These are phyloP conservation scores for Achroia grisella DNA, from an alignment of 1,140 invertebrate genomes.

Conservation along the genomic window DNA sequence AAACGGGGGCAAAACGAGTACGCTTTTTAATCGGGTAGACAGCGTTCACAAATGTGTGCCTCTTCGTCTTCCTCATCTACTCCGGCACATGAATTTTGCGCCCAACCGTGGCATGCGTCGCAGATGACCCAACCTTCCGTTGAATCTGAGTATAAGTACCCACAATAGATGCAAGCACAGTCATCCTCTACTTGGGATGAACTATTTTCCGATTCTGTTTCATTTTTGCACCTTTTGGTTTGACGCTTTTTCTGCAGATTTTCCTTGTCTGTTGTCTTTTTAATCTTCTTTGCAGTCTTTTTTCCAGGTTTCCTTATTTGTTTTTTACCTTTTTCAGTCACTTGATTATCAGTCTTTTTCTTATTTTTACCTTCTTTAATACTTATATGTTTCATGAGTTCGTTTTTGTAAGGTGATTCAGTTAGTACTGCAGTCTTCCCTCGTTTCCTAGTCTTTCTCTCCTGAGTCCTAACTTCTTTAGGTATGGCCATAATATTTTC, in stretches of 20 bases:
- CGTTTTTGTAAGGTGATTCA: conserved; percentile 4
- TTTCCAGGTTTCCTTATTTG: conserved; percentile 3
- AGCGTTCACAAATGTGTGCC: conserved; percentile 13
- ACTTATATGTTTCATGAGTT: conserved; percentile 3
- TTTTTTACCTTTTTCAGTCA: conserved; percentile 3
- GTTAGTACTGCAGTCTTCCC: conserved; percentile 2
- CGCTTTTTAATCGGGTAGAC: conserved; percentile 9
- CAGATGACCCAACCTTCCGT: conserved; percentile 7
- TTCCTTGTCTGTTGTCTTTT: conserved; percentile 1
- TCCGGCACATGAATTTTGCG: conserved; percentile 16
- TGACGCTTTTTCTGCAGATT: conserved; percentile 1
- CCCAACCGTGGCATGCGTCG: conserved; percentile 9
- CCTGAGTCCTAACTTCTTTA: background rate
- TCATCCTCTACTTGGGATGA: conserved; percentile 2
- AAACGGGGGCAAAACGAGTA: conserved; percentile 14
- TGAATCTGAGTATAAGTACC: background rate
- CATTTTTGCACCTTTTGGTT: conserved; percentile 4
- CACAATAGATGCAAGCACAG: conserved; percentile 7
- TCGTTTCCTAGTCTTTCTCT: conserved; percentile 2
- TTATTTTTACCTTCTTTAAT: conserved; percentile 4
- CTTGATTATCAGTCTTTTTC: conserved; percentile 6
- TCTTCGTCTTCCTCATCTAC: conserved; percentile 13
- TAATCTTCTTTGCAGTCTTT: conserved; percentile 4
- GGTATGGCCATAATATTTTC: background rate
- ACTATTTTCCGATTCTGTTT: conserved; percentile 4